phyloP scores from a whole-genome alignment of 2,113 vertebrate genomes.

The Sitta europaea region DNA sequence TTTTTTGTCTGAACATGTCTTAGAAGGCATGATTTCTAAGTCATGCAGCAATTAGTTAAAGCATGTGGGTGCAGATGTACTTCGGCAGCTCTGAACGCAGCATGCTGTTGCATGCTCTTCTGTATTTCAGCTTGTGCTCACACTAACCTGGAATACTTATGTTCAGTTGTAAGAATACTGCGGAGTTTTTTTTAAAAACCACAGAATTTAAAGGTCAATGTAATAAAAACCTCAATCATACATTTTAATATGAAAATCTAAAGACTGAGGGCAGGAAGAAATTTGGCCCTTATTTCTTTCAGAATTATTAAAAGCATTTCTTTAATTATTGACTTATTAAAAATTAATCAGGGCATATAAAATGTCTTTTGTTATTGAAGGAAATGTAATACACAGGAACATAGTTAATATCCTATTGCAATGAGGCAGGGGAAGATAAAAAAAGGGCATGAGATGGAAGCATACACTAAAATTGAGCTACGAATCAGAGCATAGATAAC shows the following conservation, averaged over 20 bases:
- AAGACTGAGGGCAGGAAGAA: background rate
- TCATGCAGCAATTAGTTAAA: constrained; percentile 7
- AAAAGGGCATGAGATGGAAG: background rate
- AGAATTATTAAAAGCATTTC: background rate
- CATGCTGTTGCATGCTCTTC: background rate
- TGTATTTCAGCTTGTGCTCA: background rate
- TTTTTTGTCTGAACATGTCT: constrained; percentile 45
- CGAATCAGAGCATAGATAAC: background rate
- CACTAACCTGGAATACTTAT: background rate
- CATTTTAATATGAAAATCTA: background rate
- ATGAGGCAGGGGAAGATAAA: rapidly evolving
- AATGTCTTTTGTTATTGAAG: background rate
- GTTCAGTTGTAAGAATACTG: background rate
- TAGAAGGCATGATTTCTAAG: constrained; percentile 43
- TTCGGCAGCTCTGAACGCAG: background rate
- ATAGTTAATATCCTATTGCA: background rate
- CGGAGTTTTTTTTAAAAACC: background rate
- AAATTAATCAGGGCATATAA: background rate
- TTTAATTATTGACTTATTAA: background rate
- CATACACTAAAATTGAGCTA: background rate
- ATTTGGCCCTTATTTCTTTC: background rate
- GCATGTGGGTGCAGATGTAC: constrained; percentile 6
- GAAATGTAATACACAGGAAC: background rate
- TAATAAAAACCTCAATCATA: background rate
- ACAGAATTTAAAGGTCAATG: background rate